Conservation (phyloP, 2,888 invertebrate genomes). For the Digitonthophagus gazella region DNA sequence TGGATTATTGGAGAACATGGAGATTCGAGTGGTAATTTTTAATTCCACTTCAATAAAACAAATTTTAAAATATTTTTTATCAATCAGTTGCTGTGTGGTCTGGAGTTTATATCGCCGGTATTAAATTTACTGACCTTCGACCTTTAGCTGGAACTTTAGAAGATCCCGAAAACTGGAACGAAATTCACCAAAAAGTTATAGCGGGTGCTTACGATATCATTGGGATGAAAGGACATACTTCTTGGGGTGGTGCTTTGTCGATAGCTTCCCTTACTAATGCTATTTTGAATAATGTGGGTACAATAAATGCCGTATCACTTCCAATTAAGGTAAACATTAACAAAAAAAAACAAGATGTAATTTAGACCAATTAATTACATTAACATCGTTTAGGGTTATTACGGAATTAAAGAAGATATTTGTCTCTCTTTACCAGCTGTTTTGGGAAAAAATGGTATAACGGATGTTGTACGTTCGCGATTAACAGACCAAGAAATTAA, state of each 20-base stretch:
- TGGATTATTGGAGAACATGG: slow-evolving; percentile 96
- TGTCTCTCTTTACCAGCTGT: slow-evolving; percentile 83
- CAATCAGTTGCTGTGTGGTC: slow-evolving; percentile 92
- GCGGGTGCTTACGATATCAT: slow-evolving; percentile 86
- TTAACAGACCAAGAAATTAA: slow-evolving; percentile 66
- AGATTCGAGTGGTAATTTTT: slow-evolving; percentile 55
- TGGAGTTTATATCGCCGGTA: slow-evolving; percentile 88
- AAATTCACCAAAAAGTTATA: slow-evolving; percentile 78
- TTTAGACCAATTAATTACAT: background rate
- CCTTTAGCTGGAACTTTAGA: slow-evolving; percentile 67
- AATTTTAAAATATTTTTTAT: slow-evolving; percentile 24
- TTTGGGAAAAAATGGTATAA: slow-evolving; percentile 68
- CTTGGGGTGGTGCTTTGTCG: slow-evolving; percentile 86
- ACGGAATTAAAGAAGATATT: slow-evolving; percentile 77
- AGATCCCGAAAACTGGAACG: slow-evolving; percentile 77
- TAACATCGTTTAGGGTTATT: slow-evolving; percentile 74
- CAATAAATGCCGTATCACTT: slow-evolving; percentile 21
- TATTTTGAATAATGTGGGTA: slow-evolving; percentile 17
- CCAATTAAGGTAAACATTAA: slow-evolving; percentile 19
- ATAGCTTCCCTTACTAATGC: slow-evolving; percentile 54
- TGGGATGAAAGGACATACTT: slow-evolving; percentile 84
- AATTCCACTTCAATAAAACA: background rate
- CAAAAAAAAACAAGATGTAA: background rate
- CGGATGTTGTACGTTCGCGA: slow-evolving; percentile 69
- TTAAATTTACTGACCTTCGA: slow-evolving; percentile 75